A percentile compares a stretch with the other conserved stretches of the same genome.
phyloP scores from a whole-genome alignment of 2,113 vertebrate species.

The Alethe castanea region DNA sequence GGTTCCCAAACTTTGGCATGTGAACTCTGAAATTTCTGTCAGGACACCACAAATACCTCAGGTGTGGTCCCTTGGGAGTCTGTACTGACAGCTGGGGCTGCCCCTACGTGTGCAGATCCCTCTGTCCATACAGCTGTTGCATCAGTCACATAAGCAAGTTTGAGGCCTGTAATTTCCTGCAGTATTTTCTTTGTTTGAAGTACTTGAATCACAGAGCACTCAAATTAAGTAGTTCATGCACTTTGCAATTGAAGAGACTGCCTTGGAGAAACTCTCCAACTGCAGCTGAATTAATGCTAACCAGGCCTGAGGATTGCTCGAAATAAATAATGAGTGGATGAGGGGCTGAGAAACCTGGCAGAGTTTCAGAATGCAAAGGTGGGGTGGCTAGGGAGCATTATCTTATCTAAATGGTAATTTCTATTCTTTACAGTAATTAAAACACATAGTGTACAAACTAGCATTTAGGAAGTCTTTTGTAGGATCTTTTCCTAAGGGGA shows the following conservation, averaged over 20 bases:
- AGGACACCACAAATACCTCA: not conserved
- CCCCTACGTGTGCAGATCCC: fast-evolving
- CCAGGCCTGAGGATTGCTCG: not conserved
- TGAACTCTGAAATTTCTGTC: not conserved
- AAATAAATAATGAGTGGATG: not conserved
- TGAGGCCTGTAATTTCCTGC: slow-evolving; percentile 13
- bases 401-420: slow-evolving; percentile 54
- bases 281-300: slow-evolving; percentile 5
- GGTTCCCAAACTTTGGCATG: not conserved
- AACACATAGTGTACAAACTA: slow-evolving; percentile 31
- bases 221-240: slow-evolving; percentile 62
- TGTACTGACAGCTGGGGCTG: not conserved
- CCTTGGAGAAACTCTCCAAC: slow-evolving; percentile 63
- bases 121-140: not conserved
- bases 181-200: slow-evolving; percentile 68
- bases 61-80: not conserved
- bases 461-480: not conserved
- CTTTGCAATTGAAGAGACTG: slow-evolving; percentile 57
- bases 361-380: slow-evolving; percentile 7
- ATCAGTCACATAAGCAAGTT: not conserved
- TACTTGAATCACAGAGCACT: slow-evolving; percentile 60
- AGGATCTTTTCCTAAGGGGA: slow-evolving; percentile 20
- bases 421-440: slow-evolving; percentile 23
- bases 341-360: slow-evolving; percentile 18
- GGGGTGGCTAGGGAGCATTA: slow-evolving; percentile 21